Evolutionary conservation across 2,113 vertebrate genomes (phyloP).

Genomic region (Nothobranchius kuhntae): DNA sequence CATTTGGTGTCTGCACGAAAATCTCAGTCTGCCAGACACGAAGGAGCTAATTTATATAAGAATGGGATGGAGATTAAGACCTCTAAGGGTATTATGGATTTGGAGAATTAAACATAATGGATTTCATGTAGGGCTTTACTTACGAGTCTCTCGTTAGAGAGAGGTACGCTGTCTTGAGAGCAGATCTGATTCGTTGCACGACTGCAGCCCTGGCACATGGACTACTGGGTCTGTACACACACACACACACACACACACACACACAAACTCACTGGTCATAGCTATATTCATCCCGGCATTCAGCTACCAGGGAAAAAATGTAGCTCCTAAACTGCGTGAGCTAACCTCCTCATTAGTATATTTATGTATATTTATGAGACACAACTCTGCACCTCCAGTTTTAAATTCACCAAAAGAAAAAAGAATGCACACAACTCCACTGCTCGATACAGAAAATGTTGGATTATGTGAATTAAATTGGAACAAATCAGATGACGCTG

Average conservation of each 20-base stretch:
- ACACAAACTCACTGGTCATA: neutral
- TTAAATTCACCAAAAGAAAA: conserved; percentile 45
- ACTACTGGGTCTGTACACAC: conserved; percentile 10
- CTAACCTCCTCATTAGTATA: conserved; percentile 42
- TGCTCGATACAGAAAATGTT: neutral
- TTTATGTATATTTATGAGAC: conserved; percentile 50
- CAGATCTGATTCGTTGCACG: conserved; percentile 62
- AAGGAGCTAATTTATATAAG: conserved; percentile 70
- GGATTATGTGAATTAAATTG: too few species aligned
- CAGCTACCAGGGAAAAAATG: conserved; percentile 33
- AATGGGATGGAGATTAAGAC: conserved; percentile 74
- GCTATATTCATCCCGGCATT: conserved; percentile 26
- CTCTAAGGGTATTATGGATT: conserved; percentile 75
- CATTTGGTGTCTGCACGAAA: conserved; percentile 47
- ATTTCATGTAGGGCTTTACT: conserved; percentile 75
- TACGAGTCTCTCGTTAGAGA: conserved; percentile 56
- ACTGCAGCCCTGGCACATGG: conserved; percentile 39
- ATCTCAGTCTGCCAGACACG: conserved; percentile 64
- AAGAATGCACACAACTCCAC: conserved; percentile 53
- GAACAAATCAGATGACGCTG: neutral
- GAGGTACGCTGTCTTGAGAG: conserved; percentile 50
- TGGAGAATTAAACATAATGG: conserved; percentile 77
- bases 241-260: conserved; percentile 12
- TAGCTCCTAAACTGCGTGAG: conserved; percentile 42
- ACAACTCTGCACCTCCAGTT: conserved; percentile 42